Evolutionary conservation across 2,888 invertebrate species (phyloP), one percentile per base, ranked within the genome.

Genomic region (Cephus nigrinus): DNA sequence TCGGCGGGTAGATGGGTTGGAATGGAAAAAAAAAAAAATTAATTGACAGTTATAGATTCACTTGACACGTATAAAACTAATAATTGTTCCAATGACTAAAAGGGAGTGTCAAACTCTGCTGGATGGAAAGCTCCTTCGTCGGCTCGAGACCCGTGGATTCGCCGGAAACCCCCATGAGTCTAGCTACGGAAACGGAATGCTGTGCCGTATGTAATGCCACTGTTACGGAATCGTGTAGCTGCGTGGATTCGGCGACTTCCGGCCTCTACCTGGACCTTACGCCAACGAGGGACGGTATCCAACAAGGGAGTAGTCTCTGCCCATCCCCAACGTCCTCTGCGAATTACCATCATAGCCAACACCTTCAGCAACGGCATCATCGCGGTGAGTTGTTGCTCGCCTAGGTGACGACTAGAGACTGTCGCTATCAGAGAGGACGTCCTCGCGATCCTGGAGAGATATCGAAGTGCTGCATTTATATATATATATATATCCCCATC

Each of bases 111-210:
- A 94, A 95, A 88, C 92, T 97, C 87, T 96, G 96, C 92, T 98
- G 98, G 98, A 94, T 98, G 91, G 98, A 98, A 92, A 97, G 97
- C 92, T 97, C 97, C 83, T 98, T 98, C 91, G 96, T 96, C 80
- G 96, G 96, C 86, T 96, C 96, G 87, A 95, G 96, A 88, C 97
- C 97, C 4, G 92, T 96, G 89, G 97, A 97, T 86, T 96, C 96
- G 74, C 97, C 97, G 31, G 96, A 96, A 92, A 97, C 97, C 80
- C 97, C 97, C 69, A 93, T 95, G 86, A 94, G 88, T 82, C 84
- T 90, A 83, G 88, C 87, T 73, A 92, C 89, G 73, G 90, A 90
- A 74, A 86, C 87, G 81, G 90, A 89, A 75, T 88, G 89, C 83
- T 90, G 90, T 77, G 85, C 88, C 76, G 88, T 86, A 77, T 90